Evolutionary conservation across 2,888 invertebrate species (phyloP).

Genomic region (Operophtera brumata): DNA sequence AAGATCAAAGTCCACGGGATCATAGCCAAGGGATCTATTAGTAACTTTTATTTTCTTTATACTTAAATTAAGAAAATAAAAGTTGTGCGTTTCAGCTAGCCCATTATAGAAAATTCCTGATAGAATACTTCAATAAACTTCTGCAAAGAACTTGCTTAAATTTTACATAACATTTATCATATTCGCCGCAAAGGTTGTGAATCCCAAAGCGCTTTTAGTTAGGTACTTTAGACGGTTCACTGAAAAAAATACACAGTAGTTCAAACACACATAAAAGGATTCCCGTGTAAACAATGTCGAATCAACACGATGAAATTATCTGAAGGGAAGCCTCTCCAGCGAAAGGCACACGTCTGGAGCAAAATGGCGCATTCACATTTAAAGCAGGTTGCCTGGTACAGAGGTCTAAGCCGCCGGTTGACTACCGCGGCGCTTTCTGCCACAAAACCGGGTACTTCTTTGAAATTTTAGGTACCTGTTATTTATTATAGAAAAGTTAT

Average conservation of each 20-base stretch:
- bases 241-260: constrained; percentile 39
- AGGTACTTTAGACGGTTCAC: constrained; percentile 22
- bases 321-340: constrained; percentile 67
- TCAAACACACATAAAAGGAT: constrained; percentile 63
- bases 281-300: constrained; percentile 69
- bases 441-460: too few species aligned
- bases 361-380: constrained; percentile 25
- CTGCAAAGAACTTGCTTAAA: neutral
- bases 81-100: neutral
- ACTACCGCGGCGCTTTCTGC: too few species aligned
- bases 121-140: neutral
- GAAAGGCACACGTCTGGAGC: constrained; percentile 66
- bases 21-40: too few species aligned
- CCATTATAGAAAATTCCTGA: too few species aligned
- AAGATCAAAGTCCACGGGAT: too few species aligned
- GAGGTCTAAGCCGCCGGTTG: too few species aligned
- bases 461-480: too few species aligned
- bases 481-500: too few species aligned
- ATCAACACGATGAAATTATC: constrained; percentile 72
- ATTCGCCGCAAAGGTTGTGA: neutral
- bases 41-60: too few species aligned
- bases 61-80: too few species aligned
- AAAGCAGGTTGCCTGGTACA: constrained; percentile 5
- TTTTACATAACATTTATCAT: neutral
- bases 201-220: constrained; percentile 15